A percentile compares a stretch with the other conserved stretches of the same genome.
phyloP scores from a whole-genome alignment of 2,888 invertebrate genomes.

The Priapulus caudatus region DNA sequence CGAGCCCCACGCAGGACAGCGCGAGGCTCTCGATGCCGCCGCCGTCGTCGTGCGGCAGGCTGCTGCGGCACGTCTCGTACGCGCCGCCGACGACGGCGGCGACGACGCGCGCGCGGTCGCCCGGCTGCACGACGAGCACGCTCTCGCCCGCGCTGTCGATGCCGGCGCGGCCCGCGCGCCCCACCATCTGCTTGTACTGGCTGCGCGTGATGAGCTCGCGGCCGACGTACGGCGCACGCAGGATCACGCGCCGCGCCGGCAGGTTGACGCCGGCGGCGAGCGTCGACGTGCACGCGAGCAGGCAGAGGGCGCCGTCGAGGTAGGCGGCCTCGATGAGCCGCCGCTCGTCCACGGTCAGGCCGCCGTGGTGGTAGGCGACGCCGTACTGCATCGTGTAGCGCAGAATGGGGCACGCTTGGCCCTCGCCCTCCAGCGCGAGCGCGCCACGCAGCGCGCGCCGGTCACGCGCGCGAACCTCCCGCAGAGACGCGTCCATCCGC shows the following conservation, averaged over 20 bases:
- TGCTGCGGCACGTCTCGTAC: conserved; percentile 54
- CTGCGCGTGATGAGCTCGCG: conserved; percentile 57
- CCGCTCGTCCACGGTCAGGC: conserved; percentile 75
- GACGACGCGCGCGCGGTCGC: too few relatives aligned
- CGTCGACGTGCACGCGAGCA: conserved; percentile 88
- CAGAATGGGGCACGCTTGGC: conserved; percentile 49
- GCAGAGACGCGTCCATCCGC: conserved; percentile 43
- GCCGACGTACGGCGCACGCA: conserved; percentile 73
- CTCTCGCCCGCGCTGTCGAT: conserved; percentile 70
- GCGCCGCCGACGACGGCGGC: conserved; percentile 42
- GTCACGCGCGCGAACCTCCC: conserved; percentile 2
- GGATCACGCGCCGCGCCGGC: conserved; percentile 68
- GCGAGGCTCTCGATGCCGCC: conserved; percentile 33
- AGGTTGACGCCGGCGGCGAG: conserved; percentile 95
- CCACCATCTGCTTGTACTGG: conserved; percentile 88
- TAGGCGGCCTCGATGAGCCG: conserved; percentile 48
- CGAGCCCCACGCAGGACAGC: conserved; percentile 30
- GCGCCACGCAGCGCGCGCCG: neutral
- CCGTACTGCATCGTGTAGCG: conserved; percentile 59
- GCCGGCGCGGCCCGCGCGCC: conserved; percentile 84
- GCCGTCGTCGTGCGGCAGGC: conserved; percentile 50
- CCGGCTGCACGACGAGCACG: conserved; percentile 58
- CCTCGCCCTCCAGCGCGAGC: neutral
- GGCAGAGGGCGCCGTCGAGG: conserved; percentile 64
- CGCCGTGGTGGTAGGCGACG: conserved; percentile 77